phyloP scores from a whole-genome alignment of 2,113 vertebrate genomes.

The Cyprinus carpio region DNA sequence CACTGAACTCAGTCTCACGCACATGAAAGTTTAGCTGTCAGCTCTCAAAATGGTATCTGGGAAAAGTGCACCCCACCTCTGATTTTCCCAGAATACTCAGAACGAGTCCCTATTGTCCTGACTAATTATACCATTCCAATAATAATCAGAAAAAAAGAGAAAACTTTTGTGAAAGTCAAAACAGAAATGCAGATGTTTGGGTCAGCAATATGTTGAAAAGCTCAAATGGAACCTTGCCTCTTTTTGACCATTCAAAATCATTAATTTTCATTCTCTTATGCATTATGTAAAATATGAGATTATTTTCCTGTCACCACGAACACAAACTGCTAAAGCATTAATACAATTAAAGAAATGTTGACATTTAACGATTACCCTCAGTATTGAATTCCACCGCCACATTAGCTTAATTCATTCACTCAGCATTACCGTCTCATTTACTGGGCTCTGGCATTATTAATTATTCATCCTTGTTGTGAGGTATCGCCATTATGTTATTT shows the following conservation, averaged over 20 bases:
- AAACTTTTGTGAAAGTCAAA: background rate
- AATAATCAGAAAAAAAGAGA: background rate
- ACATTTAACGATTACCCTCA: constrained; percentile 49
- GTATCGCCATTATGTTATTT: constrained; percentile 60
- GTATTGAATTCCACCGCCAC: constrained; percentile 31
- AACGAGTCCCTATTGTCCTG: background rate
- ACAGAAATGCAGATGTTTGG: background rate
- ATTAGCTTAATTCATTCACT: constrained; percentile 43
- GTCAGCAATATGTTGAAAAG: background rate
- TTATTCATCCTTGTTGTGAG: constrained; percentile 68
- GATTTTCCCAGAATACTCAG: background rate
- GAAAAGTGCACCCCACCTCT: background rate
- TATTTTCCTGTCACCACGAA: background rate
- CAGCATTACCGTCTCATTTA: constrained; percentile 61
- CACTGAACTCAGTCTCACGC: background rate
- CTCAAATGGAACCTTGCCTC: background rate
- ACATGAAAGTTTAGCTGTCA: background rate
- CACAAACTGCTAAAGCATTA: constrained; percentile 34
- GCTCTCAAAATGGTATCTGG: background rate
- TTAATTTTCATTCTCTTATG: background rate
- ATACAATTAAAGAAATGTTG: constrained; percentile 49
- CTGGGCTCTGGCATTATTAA: constrained; percentile 65
- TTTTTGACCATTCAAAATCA: background rate
- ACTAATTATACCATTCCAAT: constrained; percentile 5
- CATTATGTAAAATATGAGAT: background rate